Evolutionary conservation across 1,140 invertebrate species (phyloP), one percentile per base, ranked within the genome.

Genomic region (Agrypnia vestita): DNA sequence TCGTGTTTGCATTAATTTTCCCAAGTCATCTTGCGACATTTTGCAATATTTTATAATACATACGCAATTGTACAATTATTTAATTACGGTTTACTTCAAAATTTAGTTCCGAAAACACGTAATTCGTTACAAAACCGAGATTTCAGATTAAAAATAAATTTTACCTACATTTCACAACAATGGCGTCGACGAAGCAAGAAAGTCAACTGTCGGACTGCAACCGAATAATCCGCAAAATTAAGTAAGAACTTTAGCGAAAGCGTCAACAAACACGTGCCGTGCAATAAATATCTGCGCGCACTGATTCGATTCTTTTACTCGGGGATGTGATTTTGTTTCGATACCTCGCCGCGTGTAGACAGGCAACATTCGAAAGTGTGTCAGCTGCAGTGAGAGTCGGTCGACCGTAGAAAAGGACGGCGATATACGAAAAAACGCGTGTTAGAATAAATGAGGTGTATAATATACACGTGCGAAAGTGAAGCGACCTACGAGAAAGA

Each of bases 341-440:
- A 10, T 47, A 12, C n/a, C n/a, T 67, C 13, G 13, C 43, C 13
- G 6, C 43, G n/a, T 47, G 12, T 19, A 47, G 62, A 25, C 69
- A 49, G 72, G 49, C 72, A 75, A 59, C n/a, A 72, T 72, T 72
- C 69, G 72, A 75, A 75, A 75, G 72, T 75, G 72, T 75, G 72
- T 75, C 72, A 75, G 55, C 13, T 55, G 47, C 72, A 61, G 72
- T 75, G 72, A 75, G 72, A 75, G 72, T 75, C 72, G 72, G 72
- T 75, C 72, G 72, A 59, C 25, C 12, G 7, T 17, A 43, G 55
- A 46, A 17, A 56, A 35, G 21, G 72, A 75, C 13, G 72, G 21
- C 21, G 72, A 25, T 47, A 44, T 44, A n/a, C 49, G 21, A 12
- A 47, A 35, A 15, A 21, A 13, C n/a, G 17, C 10, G 15, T 9